Evolutionary conservation across 2,888 invertebrate species (phyloP), one percentile per base, ranked within the genome.

Genomic region (Drosophila prostipennis): DNA sequence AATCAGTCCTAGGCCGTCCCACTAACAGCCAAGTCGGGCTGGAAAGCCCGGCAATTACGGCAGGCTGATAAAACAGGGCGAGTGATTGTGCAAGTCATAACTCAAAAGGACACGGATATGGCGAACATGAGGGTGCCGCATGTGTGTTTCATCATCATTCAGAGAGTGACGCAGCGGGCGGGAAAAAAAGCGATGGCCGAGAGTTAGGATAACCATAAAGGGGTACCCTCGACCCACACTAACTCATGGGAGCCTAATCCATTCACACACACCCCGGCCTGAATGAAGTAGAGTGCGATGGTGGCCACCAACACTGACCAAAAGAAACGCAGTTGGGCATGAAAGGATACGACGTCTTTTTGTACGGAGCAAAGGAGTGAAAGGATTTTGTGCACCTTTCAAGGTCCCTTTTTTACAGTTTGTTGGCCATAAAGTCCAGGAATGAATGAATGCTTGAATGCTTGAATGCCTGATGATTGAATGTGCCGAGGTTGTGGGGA

Each of bases 381-480:
- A 78, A 80, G 87, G 82, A 84, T 85, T 84, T 87, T 67, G 80
- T 80, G 76, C 87, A 85, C 85, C 85, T 85, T 85, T 84, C 85
- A 84, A 74, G 78, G 76, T 77, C 75, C 11, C 72, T 74, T 70
- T 77, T 67, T 63, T 67, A 73, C 76, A 74, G 73, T 73, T 76
- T 72, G 67, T 70, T 70, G 70, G 60, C 74, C 77, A 77, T 67
- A 72, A 71, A 75, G 65, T 74, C 63, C 58, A 51, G 63, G 61
- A 74, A 60, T 64, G 68, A 70, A 53, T 80, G 79, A 82, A 80
- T 73, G 79, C 74, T 69, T 80, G 79, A 82, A 80, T 73, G 79
- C 74, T 69, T 79, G 77, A 80, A 85, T 81, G 80, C 77, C 73
- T 75, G 74, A 77, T 77, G 82, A 80, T 78, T 83, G 86, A 85